A percentile compares a stretch with the other conserved stretches of the same genome.
These are phyloP conservation scores for Drosophila leontia DNA, from an alignment of 1,140 invertebrate species.

Conservation along the genomic window DNA sequence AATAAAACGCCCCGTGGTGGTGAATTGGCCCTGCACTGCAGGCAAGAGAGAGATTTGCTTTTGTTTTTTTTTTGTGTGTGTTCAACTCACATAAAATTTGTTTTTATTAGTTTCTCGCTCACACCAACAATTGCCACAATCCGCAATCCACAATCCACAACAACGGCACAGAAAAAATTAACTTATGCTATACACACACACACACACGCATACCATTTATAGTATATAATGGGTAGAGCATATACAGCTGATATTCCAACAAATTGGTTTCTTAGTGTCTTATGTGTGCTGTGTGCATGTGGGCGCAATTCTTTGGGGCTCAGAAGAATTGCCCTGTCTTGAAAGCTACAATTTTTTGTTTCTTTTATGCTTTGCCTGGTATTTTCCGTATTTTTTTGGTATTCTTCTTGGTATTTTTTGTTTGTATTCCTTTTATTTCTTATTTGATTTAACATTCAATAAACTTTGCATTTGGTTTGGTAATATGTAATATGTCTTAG, in stretches of 20 bases:
- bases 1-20: conserved; percentile 21
- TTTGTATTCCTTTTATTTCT: conserved; percentile 1
- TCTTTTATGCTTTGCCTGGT: conserved; percentile 8
- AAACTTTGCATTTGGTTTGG: conserved; percentile 41
- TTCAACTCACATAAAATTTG: conserved; percentile 77
- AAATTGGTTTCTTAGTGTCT: not conserved
- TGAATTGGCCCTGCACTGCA: conserved; percentile 5
- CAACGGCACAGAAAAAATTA: conserved; percentile 59
- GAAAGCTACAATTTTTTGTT: conserved; percentile 22
- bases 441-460: conserved; percentile 46
- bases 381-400: conserved; percentile 1
- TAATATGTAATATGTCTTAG: conserved; percentile 55
- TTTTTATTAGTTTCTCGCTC: conserved; percentile 72
- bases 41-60: conserved; percentile 8
- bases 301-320: conserved; percentile 41
- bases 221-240: not conserved
- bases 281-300: conserved; percentile 5
- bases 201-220: not conserved
- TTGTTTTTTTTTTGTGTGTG: conserved; percentile 22
- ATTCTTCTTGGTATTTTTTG: conserved; percentile 7
- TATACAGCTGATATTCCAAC: conserved; percentile 3
- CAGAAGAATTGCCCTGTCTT: conserved; percentile 39
- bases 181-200: conserved; percentile 61
- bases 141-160: conserved; percentile 15
- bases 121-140: conserved; percentile 29